Evolutionary conservation across 2,888 invertebrate genomes (phyloP).

Genomic region (Spodoptera littoralis): DNA sequence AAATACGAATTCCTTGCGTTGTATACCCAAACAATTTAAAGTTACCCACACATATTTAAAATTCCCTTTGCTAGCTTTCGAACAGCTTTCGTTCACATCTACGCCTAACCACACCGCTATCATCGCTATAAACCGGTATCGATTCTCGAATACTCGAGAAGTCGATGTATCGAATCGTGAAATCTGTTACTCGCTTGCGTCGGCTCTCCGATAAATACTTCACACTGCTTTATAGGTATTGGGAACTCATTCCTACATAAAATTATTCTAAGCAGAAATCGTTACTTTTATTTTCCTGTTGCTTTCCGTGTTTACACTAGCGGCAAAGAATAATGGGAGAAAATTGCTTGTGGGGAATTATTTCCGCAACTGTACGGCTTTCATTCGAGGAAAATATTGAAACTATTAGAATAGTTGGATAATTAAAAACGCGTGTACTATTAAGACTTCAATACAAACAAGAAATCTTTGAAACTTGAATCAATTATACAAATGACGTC

Average conservation of each 20-base stretch:
- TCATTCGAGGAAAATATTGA: conserved; percentile 2
- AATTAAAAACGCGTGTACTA: not conserved
- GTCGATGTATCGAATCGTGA: conserved; percentile 68
- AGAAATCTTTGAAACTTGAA: no score
- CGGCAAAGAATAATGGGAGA: conserved; percentile 21
- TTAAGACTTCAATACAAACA: not conserved
- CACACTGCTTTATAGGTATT: conserved; percentile 58
- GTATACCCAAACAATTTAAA: conserved; percentile 30
- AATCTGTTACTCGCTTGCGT: conserved; percentile 62
- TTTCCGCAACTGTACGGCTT: conserved; percentile 8
- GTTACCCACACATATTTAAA: conserved; percentile 30
- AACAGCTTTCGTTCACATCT: conserved; percentile 29
- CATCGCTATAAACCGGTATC: conserved; percentile 47
- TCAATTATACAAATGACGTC: not conserved
- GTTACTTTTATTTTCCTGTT: conserved; percentile 58
- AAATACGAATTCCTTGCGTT: conserved; percentile 9
- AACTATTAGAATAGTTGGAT: conserved; percentile 1
- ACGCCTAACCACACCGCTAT: conserved; percentile 36
- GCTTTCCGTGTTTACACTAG: conserved; percentile 50
- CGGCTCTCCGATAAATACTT: conserved; percentile 61
- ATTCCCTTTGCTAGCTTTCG: conserved; percentile 27
- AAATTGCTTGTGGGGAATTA: conserved; percentile 40
- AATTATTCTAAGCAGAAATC: conserved; percentile 61
- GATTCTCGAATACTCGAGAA: conserved; percentile 42
- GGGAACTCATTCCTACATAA: conserved; percentile 59